These are phyloP conservation scores for Microplitis manilae DNA, from an alignment of 2,888 invertebrate genomes.

Conservation along the genomic window DNA sequence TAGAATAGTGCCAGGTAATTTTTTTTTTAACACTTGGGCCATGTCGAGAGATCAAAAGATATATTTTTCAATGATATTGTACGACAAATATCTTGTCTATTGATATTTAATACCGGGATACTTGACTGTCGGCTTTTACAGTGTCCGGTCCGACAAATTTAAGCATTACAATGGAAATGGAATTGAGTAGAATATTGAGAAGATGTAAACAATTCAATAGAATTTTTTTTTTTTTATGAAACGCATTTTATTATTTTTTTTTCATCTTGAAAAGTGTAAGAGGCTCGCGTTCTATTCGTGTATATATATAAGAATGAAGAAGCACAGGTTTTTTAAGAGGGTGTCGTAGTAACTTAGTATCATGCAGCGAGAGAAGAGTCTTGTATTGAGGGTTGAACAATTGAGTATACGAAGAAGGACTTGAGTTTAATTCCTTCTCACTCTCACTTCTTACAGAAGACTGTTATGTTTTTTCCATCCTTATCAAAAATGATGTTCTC, in stretches of 20 bases:
- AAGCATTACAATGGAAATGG: not conserved
- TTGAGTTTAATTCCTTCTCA: slow-evolving; percentile 36
- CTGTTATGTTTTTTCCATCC: slow-evolving; percentile 5
- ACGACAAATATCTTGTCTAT: slow-evolving; percentile 7
- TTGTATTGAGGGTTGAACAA: slow-evolving; percentile 58
- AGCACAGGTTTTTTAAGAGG: not conserved
- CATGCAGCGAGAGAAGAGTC: slow-evolving; percentile 47
- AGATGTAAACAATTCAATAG: not conserved
- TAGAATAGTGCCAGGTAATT: not conserved
- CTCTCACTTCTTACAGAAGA: not conserved
- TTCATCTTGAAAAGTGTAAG: not conserved
- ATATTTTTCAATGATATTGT: not conserved
- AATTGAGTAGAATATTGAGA: slow-evolving; percentile 4
- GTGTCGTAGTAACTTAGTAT: slow-evolving; percentile 7
- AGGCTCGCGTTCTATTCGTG: not conserved
- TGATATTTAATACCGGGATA: not conserved
- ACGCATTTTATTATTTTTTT: not conserved
- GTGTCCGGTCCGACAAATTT: not conserved
- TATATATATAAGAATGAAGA: not conserved
- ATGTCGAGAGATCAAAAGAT: not conserved
- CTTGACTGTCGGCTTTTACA: not conserved
- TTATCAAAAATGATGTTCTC: not conserved
- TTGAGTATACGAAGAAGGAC: slow-evolving; percentile 59
- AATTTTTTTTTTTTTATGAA: not conserved
- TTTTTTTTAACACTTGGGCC: not conserved